Percentiles rank a stretch among this genome's conserved stretches.
Conservation (phyloP, 2,888 invertebrate genomes). For the Synanthedon vespiformis region DNA sequence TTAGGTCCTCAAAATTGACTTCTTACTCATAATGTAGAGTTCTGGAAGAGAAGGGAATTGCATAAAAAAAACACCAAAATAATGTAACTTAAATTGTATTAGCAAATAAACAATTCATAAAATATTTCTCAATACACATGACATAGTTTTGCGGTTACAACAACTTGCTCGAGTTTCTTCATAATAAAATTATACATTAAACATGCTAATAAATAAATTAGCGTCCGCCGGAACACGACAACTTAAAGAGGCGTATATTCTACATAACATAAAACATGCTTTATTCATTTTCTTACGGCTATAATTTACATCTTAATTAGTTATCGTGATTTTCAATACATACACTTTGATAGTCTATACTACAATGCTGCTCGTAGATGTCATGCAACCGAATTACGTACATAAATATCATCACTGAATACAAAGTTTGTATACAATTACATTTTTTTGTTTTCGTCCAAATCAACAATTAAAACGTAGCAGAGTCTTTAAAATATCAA, state of each 20-base stretch:
- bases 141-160: conserved; percentile 51
- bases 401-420: neutral
- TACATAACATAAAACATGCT: conserved; percentile 69
- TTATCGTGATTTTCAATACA: conserved; percentile 42
- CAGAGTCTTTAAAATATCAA: too few relatives aligned
- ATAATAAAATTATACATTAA: conserved; percentile 59
- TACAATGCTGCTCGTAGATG: conserved; percentile 39
- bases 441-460: too few relatives aligned
- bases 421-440: too few relatives aligned
- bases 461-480: too few relatives aligned
- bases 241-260: conserved; percentile 58
- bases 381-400: neutral
- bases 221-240: conserved; percentile 50
- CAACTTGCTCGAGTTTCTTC: conserved; percentile 44
- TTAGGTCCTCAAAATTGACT: too few relatives aligned
- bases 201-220: conserved; percentile 68
- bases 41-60: too few relatives aligned
- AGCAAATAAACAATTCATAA: conserved; percentile 71
- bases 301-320: conserved; percentile 58
- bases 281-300: conserved; percentile 52
- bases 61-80: conserved; percentile 22
- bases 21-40: too few relatives aligned
- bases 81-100: conserved; percentile 73
- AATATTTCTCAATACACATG: conserved; percentile 62
- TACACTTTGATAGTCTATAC: conserved; percentile 39